phyloP scores from a whole-genome alignment of 2,888 invertebrate genomes.

The Trisateles emortualis region DNA sequence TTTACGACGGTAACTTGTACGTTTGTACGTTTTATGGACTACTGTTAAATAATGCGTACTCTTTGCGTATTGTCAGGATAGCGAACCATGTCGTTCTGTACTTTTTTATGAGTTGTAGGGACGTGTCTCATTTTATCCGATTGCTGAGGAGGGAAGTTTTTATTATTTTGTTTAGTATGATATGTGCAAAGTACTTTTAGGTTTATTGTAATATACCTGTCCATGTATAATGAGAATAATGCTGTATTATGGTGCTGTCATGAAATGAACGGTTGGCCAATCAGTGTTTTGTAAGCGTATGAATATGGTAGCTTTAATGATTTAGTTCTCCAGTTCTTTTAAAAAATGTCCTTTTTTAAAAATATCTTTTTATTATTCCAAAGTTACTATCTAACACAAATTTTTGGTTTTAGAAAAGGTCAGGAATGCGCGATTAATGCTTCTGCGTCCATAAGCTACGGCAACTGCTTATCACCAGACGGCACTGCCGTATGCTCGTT shows the following conservation, averaged over 20 bases:
- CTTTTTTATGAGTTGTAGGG: conserved; percentile 71
- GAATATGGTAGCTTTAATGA: too few species aligned
- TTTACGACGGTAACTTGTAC: conserved; percentile 68
- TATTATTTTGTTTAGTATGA: conserved; percentile 45
- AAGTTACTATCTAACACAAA: too few species aligned
- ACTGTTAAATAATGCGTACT: conserved; percentile 76
- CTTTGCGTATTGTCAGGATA: conserved; percentile 67
- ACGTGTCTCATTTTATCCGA: conserved; percentile 67
- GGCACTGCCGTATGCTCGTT: too few species aligned
- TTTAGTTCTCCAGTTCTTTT: too few species aligned
- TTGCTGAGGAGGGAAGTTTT: conserved; percentile 43
- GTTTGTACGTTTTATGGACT: conserved; percentile 67
- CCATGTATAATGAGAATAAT: conserved; percentile 19
- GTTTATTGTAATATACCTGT: conserved; percentile 16
- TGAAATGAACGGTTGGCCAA: conserved; percentile 3
- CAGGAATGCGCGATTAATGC: too few species aligned
- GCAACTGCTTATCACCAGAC: too few species aligned
- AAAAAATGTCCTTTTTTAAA: too few species aligned
- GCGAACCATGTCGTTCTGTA: conserved; percentile 65
- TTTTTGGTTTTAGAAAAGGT: too few species aligned
- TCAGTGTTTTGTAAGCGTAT: too few species aligned
- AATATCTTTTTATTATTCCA: too few species aligned
- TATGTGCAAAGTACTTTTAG: conserved; percentile 20
- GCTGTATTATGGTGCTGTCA: conserved; percentile 2
- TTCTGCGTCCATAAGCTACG: too few species aligned